Conservation (phyloP, 1,140 invertebrate genomes). For the Cydia amplana region DNA sequence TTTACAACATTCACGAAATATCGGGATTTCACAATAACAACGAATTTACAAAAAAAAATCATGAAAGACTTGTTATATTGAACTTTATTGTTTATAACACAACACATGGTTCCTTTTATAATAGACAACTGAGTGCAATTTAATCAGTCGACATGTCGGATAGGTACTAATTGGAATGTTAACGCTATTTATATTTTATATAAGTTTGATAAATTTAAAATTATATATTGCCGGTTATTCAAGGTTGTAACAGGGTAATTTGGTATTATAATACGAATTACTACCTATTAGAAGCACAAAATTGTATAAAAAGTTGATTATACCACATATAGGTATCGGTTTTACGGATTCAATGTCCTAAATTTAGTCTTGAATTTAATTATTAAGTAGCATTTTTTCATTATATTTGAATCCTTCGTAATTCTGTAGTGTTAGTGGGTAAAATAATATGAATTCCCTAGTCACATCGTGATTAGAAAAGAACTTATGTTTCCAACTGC, state of each 20-base stretch:
- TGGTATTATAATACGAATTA: slow-evolving; percentile 41
- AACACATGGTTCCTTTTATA: background rate
- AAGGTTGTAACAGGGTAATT: slow-evolving; percentile 69
- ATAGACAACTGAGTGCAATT: background rate
- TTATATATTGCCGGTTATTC: slow-evolving; percentile 46
- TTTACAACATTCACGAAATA: too few relatives aligned
- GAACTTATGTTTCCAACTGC: background rate
- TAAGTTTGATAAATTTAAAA: slow-evolving; percentile 28
- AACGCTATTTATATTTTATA: slow-evolving; percentile 34
- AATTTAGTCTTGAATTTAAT: slow-evolving; percentile 25
- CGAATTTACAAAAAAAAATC: too few relatives aligned
- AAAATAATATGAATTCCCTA: background rate
- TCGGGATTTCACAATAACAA: too few relatives aligned
- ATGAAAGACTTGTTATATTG: too few relatives aligned
- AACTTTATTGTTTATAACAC: background rate
- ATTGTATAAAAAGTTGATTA: slow-evolving; percentile 34
- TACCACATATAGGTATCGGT: slow-evolving; percentile 17
- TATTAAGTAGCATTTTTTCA: slow-evolving; percentile 19
- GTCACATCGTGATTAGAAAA: background rate
- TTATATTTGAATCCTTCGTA: slow-evolving; percentile 6
- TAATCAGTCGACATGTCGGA: background rate
- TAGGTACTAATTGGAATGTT: slow-evolving; percentile 32
- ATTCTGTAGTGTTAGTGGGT: slow-evolving; percentile 3
- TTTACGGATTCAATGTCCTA: slow-evolving; percentile 20
- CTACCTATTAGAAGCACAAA: slow-evolving; percentile 50